phyloP scores from a whole-genome alignment of 2,888 invertebrate species.

The Atherix ibis region DNA sequence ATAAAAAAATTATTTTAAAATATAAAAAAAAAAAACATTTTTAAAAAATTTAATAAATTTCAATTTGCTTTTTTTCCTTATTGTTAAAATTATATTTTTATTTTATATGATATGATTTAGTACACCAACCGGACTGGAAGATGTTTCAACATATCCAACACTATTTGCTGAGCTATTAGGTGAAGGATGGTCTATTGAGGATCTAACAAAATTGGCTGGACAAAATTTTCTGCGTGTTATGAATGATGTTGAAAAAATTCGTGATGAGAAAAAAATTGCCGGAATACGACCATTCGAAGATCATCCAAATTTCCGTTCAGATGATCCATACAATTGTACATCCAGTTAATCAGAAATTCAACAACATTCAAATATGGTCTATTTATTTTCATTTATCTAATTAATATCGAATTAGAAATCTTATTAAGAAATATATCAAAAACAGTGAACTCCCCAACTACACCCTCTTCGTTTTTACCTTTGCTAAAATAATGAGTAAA shows the following conservation, averaged over 20 bases:
- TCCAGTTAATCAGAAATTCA: conserved; percentile 27
- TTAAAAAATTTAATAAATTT: too few species aligned
- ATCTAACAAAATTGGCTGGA: conserved; percentile 61
- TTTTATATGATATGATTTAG: conserved; percentile 29
- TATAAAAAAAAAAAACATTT: too few species aligned
- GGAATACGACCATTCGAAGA: conserved; percentile 61
- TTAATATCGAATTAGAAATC: too few species aligned
- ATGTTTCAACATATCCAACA: conserved; percentile 62
- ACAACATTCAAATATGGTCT: background rate
- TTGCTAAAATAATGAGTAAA: background rate
- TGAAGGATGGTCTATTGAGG: conserved; percentile 65
- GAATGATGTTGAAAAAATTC: conserved; percentile 47
- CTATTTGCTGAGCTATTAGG: conserved; percentile 62
- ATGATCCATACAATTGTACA: conserved; percentile 32
- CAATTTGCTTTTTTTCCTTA: too few species aligned
- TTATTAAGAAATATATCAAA: too few species aligned
- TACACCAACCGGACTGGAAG: conserved; percentile 66
- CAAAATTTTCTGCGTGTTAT: conserved; percentile 56
- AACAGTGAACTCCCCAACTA: too few species aligned
- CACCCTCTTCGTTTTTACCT: too few species aligned
- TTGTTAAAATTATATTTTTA: background rate
- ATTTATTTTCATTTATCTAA: background rate
- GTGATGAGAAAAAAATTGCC: conserved; percentile 52
- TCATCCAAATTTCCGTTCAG: conserved; percentile 33
- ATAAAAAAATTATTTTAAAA: too few species aligned